A percentile compares a stretch with the other conserved stretches of the same genome.
Conservation (phyloP, 2,113 vertebrate species). For the Sigmodon hispidus region DNA sequence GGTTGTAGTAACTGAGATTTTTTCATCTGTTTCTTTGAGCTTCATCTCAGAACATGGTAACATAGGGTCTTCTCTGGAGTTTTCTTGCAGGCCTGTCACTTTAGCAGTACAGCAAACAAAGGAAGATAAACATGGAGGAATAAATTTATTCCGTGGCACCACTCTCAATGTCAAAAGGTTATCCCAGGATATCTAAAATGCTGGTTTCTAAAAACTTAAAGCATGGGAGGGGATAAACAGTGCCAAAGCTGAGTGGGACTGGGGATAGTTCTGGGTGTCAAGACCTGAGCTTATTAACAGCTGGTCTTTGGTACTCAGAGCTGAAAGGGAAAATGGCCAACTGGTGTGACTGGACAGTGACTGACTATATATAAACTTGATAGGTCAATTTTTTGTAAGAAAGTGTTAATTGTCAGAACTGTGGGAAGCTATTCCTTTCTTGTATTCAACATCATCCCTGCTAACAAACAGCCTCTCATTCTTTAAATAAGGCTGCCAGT, state of each 20-base stretch:
- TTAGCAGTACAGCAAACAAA: constrained; percentile 40
- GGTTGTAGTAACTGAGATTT: constrained; percentile 85
- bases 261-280: background rate
- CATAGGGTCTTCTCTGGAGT: constrained; percentile 35
- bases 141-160: constrained; percentile 38
- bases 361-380: background rate
- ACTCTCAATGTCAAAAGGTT: constrained; percentile 18
- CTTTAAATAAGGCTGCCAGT: background rate
- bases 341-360: background rate
- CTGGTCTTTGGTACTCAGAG: background rate
- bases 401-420: background rate
- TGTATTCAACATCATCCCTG: background rate
- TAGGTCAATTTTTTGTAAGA: background rate
- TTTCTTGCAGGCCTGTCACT: constrained; percentile 6
- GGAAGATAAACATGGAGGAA: constrained; percentile 10
- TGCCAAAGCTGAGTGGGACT: constrained; percentile 16
- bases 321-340: background rate
- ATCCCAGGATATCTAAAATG: constrained; percentile 31
- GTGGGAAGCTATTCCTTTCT: constrained; percentile 19
- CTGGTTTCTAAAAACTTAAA: background rate
- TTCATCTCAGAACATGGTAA: constrained; percentile 56
- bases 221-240: background rate
- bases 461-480: background rate
- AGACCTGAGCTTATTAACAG: background rate
- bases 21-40: constrained; percentile 71